These are phyloP conservation scores for Desoria tigrina DNA, from an alignment of 2,888 invertebrate genomes.

Conservation along the genomic window DNA sequence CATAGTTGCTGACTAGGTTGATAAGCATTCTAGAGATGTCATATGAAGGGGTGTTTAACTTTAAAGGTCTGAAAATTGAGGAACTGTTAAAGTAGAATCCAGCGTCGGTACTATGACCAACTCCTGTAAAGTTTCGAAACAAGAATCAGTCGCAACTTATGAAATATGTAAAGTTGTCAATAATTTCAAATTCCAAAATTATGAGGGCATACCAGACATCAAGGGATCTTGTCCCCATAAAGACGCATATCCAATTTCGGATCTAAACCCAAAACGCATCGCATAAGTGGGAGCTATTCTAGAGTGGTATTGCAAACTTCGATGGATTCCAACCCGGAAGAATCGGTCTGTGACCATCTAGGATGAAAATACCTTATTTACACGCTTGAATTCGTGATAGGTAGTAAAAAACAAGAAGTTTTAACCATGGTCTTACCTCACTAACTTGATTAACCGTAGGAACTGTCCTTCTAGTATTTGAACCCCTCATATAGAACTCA, in stretches of 20 bases:
- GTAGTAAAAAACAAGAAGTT: too few relatives aligned
- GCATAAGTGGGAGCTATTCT: slow-evolving; percentile 37
- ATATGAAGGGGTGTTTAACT: slow-evolving; percentile 15
- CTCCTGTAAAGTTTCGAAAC: slow-evolving; percentile 5
- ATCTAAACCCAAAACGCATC: slow-evolving; percentile 32
- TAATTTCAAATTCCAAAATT: neutral
- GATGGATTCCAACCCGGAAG: slow-evolving; percentile 39
- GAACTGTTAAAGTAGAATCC: slow-evolving; percentile 32
- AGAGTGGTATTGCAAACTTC: slow-evolving; percentile 30
- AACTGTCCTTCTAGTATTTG: too few relatives aligned
- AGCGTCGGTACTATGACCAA: slow-evolving; percentile 23
- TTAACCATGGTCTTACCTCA: neutral
- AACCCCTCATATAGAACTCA: slow-evolving; percentile 20
- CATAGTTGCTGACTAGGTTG: neutral
- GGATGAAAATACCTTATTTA: too few relatives aligned
- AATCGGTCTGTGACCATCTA: slow-evolving; percentile 37
- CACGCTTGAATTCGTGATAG: too few relatives aligned
- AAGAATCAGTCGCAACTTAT: neutral
- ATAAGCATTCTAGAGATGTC: slow-evolving; percentile 1
- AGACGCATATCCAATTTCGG: slow-evolving; percentile 20
- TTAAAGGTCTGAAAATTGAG: slow-evolving; percentile 16
- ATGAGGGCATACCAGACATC: slow-evolving; percentile 13
- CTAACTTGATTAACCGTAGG: neutral
- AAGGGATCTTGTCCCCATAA: slow-evolving; percentile 22
- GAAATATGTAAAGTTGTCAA: neutral